A percentile compares a stretch with the other conserved stretches of the same genome.
Conservation (phyloP, 2,888 invertebrate species). For the Lamellibrachia columna region DNA sequence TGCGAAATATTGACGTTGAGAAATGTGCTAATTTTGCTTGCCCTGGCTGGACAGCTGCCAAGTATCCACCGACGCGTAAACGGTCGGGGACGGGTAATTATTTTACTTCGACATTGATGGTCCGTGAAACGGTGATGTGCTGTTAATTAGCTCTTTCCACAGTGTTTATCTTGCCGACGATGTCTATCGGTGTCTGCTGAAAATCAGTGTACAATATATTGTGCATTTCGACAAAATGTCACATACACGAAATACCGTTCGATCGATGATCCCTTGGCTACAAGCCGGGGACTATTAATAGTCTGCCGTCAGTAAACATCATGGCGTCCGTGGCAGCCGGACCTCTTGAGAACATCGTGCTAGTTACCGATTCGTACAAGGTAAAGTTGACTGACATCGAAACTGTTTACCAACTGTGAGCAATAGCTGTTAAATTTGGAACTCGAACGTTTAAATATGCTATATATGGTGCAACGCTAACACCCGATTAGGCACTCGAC, state of each 20-base stretch:
- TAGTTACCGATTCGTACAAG: constrained; percentile 21
- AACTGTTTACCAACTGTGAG: neutral
- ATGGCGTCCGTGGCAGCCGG: constrained; percentile 11
- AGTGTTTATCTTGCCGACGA: neutral
- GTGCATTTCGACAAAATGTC: neutral
- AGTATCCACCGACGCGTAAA: too few relatives aligned
- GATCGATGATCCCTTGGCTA: neutral
- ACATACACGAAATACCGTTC: neutral
- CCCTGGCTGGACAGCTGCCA: too few relatives aligned
- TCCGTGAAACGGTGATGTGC: too few relatives aligned
- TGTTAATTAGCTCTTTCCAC: too few relatives aligned
- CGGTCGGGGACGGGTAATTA: too few relatives aligned
- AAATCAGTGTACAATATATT: neutral
- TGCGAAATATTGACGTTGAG: too few relatives aligned
- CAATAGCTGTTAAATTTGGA: neutral
- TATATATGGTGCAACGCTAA: neutral
- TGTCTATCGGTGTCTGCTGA: neutral
- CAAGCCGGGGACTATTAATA: neutral
- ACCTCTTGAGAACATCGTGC: constrained; percentile 8
- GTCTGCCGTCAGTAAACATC: neutral
- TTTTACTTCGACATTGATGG: too few relatives aligned
- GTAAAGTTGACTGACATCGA: neutral
- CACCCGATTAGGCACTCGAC: too few relatives aligned
- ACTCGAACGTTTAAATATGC: neutral
- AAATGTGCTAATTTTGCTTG: too few relatives aligned